Evolutionary conservation across 2,888 invertebrate species (phyloP), one percentile per base, ranked within the genome.

Genomic region (Drosophila crucigera): DNA sequence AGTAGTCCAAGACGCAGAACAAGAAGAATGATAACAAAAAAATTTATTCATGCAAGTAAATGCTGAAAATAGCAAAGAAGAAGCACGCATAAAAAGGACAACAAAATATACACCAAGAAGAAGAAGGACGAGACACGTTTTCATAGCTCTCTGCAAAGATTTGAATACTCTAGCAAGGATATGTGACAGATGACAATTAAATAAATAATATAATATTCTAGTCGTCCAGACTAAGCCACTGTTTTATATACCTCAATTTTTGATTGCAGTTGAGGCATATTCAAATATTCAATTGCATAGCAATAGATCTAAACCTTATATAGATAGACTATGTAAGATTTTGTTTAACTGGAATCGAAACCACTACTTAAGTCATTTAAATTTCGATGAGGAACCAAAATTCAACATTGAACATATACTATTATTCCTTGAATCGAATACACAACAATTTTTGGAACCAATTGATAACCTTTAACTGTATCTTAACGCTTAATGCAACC

Each of bases 41-140:
- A 84, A 87, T 83, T 67, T 84, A 83, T 88, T 88, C 87, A 89
- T 84, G 87, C 89, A 87, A 84, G 89, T 89, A 87, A 87, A 89
- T 79, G 80, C 72, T 83, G 65, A 67, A 54, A 61, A 71, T 64
- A 62, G 67, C 68, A 66, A 68, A 78, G 52, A 67, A 66, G 52
- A 54, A 37, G 67, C 22, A 33, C 22, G 19, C 28, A 60, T 54
- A 47, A 30, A 30, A 52, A 59, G 58, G 60, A 33, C 25, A 50
- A 41, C 28, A 55, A 68, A 71, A 75, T 65, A 73, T 30, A 43
- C 25, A 39, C 22, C 10, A 53, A 30, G n/a, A 28, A 53, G 41
- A 63, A n/a, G 16, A 56, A 37, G 28, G 55, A 56, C 14, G 4
- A 49, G 39, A 28, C 16, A 25, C 16, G 30, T 4, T 22, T 22